Percentiles rank a stretch among this genome's conserved stretches.
Evolutionary conservation across 2,888 invertebrate species (phyloP).

Genomic region (Shargacucullia verbasci): DNA sequence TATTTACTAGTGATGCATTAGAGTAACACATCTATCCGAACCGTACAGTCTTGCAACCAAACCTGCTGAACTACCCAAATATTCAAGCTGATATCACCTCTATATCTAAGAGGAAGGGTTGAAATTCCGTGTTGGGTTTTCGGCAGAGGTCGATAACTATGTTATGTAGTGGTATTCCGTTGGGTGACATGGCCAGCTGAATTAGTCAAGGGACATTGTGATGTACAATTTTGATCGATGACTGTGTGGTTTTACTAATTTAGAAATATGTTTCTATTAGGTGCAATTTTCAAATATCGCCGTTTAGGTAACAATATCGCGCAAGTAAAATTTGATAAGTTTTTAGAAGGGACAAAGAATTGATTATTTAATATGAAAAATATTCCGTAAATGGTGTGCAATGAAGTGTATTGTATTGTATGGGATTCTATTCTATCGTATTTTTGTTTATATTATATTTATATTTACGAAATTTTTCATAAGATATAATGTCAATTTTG

Average conservation of each 20-base stretch:
- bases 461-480: too few relatives aligned
- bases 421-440: too few relatives aligned
- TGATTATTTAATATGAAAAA: too few relatives aligned
- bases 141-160: constrained; percentile 27
- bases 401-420: too few relatives aligned
- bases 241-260: constrained; percentile 39
- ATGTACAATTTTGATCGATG: constrained; percentile 64
- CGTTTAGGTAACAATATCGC: too few relatives aligned
- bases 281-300: neutral
- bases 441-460: too few relatives aligned
- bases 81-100: constrained; percentile 2
- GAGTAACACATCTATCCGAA: constrained; percentile 35
- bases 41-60: constrained; percentile 22
- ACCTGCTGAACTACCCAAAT: neutral
- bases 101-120: neutral
- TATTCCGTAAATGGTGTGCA: too few relatives aligned
- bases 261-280: constrained; percentile 18
- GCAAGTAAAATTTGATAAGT: too few relatives aligned
- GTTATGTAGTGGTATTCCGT: constrained; percentile 46
- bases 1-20: constrained; percentile 66
- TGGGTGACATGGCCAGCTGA: constrained; percentile 59
- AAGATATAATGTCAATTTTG: too few relatives aligned
- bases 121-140: constrained; percentile 16
- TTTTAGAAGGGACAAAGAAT: too few relatives aligned
- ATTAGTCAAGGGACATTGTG: constrained; percentile 62